Evolutionary conservation across 1,140 invertebrate species (phyloP).

Genomic region (Orius insidiosus): DNA sequence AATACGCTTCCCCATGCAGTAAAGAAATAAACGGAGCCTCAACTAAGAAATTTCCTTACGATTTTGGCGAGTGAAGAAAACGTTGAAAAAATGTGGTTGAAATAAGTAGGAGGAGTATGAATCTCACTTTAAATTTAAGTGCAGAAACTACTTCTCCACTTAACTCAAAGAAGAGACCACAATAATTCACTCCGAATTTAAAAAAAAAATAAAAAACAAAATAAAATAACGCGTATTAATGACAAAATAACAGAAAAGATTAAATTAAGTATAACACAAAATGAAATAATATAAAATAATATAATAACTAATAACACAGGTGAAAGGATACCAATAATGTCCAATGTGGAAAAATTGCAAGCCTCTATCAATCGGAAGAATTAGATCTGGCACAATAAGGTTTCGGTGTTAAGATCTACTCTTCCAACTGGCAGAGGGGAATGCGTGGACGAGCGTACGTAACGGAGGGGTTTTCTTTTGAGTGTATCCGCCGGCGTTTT

Average conservation of each 20-base stretch:
- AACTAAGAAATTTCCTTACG: background rate
- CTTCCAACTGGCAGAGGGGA: conserved; percentile 32
- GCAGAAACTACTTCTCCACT: conserved; percentile 45
- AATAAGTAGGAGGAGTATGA: conserved; percentile 49
- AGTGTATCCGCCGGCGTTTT: too few relatives aligned
- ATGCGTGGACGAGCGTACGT: too few relatives aligned
- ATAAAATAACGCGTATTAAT: background rate
- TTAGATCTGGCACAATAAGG: conserved; percentile 38
- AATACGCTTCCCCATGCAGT: background rate
- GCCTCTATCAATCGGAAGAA: conserved; percentile 41
- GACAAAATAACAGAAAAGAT: too few relatives aligned
- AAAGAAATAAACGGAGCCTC: conserved; percentile 1
- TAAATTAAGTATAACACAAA: too few relatives aligned
- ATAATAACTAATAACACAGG: background rate
- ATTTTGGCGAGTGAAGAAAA: background rate
- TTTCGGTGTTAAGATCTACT: conserved; percentile 33
- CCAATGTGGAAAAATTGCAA: background rate
- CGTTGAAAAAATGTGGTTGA: conserved; percentile 19
- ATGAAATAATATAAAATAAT: background rate
- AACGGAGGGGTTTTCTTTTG: too few relatives aligned
- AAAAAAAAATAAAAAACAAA: background rate
- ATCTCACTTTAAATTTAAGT: conserved; percentile 37
- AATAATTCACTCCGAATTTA: background rate
- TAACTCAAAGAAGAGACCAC: conserved; percentile 23
- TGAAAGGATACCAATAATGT: background rate